phyloP scores from a whole-genome alignment of 2,888 invertebrate genomes.

The Clistopyga incitator region DNA sequence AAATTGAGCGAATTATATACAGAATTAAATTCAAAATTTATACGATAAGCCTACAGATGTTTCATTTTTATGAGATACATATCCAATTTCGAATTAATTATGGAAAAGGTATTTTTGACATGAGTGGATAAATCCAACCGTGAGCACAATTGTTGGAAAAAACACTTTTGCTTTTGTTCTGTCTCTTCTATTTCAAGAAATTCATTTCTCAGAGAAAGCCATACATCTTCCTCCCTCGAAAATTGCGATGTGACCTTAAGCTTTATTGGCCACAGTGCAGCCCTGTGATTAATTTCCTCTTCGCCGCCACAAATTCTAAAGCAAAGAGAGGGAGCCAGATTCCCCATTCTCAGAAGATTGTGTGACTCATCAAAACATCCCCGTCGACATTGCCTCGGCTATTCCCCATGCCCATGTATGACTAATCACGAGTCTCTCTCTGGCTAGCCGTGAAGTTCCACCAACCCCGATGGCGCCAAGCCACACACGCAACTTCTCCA shows the following conservation, averaged over 20 bases:
- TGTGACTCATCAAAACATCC: slow-evolving; percentile 48
- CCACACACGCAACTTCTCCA: neutral
- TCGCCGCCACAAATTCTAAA: neutral
- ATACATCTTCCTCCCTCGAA: neutral
- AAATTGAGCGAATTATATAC: too few species aligned
- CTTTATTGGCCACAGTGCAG: neutral
- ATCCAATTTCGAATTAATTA: too few species aligned
- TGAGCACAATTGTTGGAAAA: too few species aligned
- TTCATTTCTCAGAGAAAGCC: neutral
- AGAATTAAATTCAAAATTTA: too few species aligned
- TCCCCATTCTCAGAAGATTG: slow-evolving; percentile 5
- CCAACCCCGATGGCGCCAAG: slow-evolving; percentile 12
- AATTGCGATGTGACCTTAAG: neutral
- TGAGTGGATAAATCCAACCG: too few species aligned
- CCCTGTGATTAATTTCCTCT: slow-evolving; percentile 2
- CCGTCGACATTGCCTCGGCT: slow-evolving; percentile 26
- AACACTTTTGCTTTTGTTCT: neutral
- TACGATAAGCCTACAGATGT: too few species aligned
- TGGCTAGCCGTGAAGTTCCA: slow-evolving; percentile 31
- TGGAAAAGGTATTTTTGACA: neutral
- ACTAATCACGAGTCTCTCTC: slow-evolving; percentile 42
- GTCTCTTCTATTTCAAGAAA: neutral
- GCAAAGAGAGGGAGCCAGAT: slow-evolving; percentile 5
- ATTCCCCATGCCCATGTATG: slow-evolving; percentile 25
- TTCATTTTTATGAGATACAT: too few species aligned